Conservation (phyloP, 2,113 vertebrate species). For the Peromyscus californicus region DNA sequence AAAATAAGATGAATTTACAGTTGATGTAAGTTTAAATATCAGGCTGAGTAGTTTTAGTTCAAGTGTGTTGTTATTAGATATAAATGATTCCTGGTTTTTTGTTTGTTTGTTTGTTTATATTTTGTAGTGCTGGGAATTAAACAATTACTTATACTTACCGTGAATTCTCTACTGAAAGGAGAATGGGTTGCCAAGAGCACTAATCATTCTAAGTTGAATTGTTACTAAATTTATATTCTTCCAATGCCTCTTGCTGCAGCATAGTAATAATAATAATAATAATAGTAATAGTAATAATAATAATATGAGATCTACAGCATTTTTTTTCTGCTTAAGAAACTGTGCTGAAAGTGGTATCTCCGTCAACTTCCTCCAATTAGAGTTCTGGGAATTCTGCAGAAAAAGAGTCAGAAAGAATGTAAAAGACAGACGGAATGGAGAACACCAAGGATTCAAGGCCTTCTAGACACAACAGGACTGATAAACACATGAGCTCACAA, state of each 20-base stretch:
- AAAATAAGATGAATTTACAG: slow-evolving; percentile 60
- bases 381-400: background rate
- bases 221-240: background rate
- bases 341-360: background rate
- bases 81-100: background rate
- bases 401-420: background rate
- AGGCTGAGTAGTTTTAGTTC: background rate
- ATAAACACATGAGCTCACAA: background rate
- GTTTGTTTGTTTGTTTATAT: background rate
- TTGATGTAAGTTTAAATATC: slow-evolving; percentile 23
- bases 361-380: background rate
- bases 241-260: background rate
- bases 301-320: background rate
- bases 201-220: background rate
- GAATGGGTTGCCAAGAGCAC: background rate
- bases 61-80: background rate
- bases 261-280: too few relatives aligned
- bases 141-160: background rate
- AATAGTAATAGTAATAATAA: too few relatives aligned
- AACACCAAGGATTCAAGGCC: background rate
- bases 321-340: background rate
- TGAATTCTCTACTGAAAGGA: background rate
- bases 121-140: background rate
- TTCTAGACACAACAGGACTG: too few relatives aligned
- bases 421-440: background rate